These are phyloP conservation scores for Pseudoips prasinana DNA, from an alignment of 2,888 invertebrate genomes.

Conservation along the genomic window DNA sequence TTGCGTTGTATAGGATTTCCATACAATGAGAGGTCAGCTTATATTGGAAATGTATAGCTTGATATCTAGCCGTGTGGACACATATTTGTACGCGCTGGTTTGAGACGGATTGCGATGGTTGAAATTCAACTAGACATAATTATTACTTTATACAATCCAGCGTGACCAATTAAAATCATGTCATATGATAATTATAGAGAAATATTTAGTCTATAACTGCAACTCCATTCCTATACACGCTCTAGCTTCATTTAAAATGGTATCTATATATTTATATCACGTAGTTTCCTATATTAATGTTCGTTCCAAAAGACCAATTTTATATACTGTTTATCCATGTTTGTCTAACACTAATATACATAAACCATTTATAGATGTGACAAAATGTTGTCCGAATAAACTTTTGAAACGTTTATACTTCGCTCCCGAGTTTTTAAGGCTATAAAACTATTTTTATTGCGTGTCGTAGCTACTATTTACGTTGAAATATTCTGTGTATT, in stretches of 20 bases:
- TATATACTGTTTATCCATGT: conserved; percentile 28
- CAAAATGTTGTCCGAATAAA: conserved; percentile 5
- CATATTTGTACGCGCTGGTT: no score
- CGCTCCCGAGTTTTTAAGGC: conserved; percentile 12
- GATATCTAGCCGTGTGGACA: no score
- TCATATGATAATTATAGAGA: conserved; percentile 8
- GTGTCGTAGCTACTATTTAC: conserved; percentile 9
- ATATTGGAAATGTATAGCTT: no score
- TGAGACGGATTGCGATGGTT: no score
- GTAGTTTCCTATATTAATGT: conserved; percentile 22
- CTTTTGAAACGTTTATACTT: conserved; percentile 22
- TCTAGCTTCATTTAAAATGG: conserved; percentile 10
- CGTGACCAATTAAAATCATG: conserved; percentile 26
- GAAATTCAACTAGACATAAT: no score
- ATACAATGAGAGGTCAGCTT: no score
- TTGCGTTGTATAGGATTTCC: no score
- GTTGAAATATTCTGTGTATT: conserved; percentile 17
- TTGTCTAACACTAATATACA: conserved; percentile 20
- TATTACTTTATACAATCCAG: conserved; percentile 9
- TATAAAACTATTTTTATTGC: conserved; percentile 7
- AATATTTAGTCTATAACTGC: conserved; percentile 13
- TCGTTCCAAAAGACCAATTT: conserved; percentile 36
- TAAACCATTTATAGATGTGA: conserved; percentile 5
- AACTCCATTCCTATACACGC: no score
- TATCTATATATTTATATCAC: conserved; percentile 23